Evolutionary conservation across 92 coral and sea anemone genomes (phyloP), one percentile per base, ranked within the genome.

Genomic region (Heteractis magnifica): DNA sequence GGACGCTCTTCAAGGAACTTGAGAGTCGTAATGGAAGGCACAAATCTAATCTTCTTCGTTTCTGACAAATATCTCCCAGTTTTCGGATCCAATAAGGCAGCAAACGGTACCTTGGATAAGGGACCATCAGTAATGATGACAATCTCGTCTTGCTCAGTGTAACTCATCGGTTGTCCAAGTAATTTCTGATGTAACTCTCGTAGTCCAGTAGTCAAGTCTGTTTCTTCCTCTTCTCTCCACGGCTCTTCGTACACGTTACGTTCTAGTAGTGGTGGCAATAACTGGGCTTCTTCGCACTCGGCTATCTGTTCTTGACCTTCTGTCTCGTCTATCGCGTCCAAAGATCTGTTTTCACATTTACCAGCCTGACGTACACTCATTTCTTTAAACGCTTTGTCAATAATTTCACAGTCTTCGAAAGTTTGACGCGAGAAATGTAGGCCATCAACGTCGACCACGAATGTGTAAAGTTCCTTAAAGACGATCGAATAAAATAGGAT

Each of bases 61-160:
- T 80, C 84, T 8, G 77, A 49, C 19, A 80, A 55, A 19, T 12
- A 80, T 49, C n/a, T 4, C 18, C 84, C 84, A 4, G 75, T 51
- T 9, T 21, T 21, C 58, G 82, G 82, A 50, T 80, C 84, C 49
- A 13, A 16, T 4, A 80, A 74, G 3, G 84, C 84, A 16, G 76
- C 84, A 80, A 80, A 80, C 15, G 84, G 84, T 9, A 68, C 62
- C 59, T 9, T 65, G 18, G 12, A 80, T n/a, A 80, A 20, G 19
- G 76, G 23, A 48, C 84, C 84, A n/a, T 80, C 84, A 8, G 84
- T 73, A 16, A 80, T 34, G 44, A 34, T 34, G 44, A 34, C 44
- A 34, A 34, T 34, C 44, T 34, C 44, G 44, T 34, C 44, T 49
- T 52, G n/a, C 8, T 15, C 65, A 9, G 65, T 18, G 9, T 6